Evolutionary conservation across 1,140 invertebrate genomes (phyloP), one percentile per base, ranked within the genome.

Genomic region (Drosophila serrata): DNA sequence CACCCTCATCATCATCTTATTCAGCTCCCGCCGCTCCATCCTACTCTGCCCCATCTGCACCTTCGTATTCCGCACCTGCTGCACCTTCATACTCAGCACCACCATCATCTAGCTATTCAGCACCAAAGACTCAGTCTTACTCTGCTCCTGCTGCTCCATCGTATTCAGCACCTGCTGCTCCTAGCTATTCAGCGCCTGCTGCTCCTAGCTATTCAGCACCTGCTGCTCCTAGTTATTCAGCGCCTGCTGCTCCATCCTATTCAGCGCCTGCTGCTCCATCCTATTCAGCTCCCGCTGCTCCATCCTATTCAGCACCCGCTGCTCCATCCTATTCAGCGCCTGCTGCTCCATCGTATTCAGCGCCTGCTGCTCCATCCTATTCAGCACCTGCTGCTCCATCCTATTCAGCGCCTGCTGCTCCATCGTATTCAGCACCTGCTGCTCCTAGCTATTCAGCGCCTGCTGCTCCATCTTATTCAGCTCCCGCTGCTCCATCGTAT

Each of bases 381-480:
- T 40, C 39, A 4, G 39, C 39, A 0, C 39, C 70, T 0, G 60
- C 68, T 0, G 27, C 56, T 9, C 12, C 67, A 0, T 13, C 15
- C 0, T 75, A 75, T 8, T 72, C 67, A 11, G 67, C 73, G 4
- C 67, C 67, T 0, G 67, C 62, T 9, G 29, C 57, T 15, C 46
- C 53, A 6, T 19, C 22, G 0, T 73, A 73, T 39, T 67, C 69
- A 29, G 69, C 69, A 4, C 69, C 64, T 0, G 55, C 55, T 2
- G 48, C 62, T 9, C 73, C 80, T 1, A 65, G 49, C 0, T 73
- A 73, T 27, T 67, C 69, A 15, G 69, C 69, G 3, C 69, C 64
- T 0, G 55, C 55, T 5, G 48, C 62, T 12, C 73, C 80, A 62
- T 42, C 43, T 80, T 76, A 79, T 29, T 79, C 76, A 9, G 65